A percentile compares a stretch with the other conserved stretches of the same genome.
Evolutionary conservation across 2,888 invertebrate genomes (phyloP).

Genomic region (Copidosoma aretas): DNA sequence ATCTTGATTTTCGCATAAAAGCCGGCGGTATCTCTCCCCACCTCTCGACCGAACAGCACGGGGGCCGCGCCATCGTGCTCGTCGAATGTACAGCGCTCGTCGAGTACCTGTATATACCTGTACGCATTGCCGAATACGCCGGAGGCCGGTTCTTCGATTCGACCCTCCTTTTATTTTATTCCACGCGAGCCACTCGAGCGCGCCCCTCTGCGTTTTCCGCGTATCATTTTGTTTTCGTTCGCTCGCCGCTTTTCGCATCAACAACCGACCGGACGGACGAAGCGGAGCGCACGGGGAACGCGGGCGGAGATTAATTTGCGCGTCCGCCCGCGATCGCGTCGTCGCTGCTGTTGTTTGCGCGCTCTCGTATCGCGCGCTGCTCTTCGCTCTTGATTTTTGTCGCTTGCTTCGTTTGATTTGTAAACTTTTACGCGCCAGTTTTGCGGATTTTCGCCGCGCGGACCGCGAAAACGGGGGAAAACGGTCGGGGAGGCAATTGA

Average conservation of each 20-base stretch:
- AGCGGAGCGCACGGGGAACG: no score
- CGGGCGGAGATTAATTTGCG: no score
- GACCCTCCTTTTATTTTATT: slow-evolving; percentile 27
- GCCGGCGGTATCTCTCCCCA: neutral
- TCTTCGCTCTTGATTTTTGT: slow-evolving; percentile 22
- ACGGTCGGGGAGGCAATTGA: no score
- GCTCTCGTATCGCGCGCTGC: neutral
- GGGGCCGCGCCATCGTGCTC: neutral
- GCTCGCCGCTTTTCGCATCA: neutral
- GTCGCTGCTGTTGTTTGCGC: neutral
- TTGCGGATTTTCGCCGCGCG: neutral
- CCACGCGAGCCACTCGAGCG: slow-evolving; percentile 13
- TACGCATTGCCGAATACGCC: no score
- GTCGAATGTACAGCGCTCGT: no score
- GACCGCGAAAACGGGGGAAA: no score
- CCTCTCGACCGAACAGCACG: slow-evolving; percentile 1
- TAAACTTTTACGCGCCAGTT: slow-evolving; percentile 33
- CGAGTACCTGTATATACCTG: neutral
- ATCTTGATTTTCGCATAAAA: neutral
- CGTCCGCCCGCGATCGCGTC: neutral
- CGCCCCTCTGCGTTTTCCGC: neutral
- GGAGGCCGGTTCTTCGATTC: slow-evolving; percentile 26
- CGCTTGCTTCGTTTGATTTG: slow-evolving; percentile 24
- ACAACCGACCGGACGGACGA: no score
- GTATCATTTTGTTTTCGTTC: slow-evolving; percentile 11